phyloP scores from a whole-genome alignment of 2,888 invertebrate species.

The Achlya flavicornis region DNA sequence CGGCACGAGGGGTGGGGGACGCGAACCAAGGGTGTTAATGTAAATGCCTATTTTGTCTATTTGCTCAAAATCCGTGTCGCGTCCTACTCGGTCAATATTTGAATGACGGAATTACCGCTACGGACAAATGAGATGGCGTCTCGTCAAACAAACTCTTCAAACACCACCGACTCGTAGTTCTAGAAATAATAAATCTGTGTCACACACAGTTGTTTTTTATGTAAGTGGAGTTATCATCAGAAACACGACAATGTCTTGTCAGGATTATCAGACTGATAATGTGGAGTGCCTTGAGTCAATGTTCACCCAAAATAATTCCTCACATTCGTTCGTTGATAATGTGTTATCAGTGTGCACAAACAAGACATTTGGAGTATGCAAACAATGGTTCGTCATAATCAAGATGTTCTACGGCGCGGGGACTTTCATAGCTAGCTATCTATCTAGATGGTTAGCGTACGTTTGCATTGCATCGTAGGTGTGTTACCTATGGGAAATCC shows the following conservation, averaged over 20 bases:
- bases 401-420: conserved; percentile 56
- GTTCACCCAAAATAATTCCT: conserved; percentile 75
- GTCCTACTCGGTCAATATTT: conserved; percentile 80
- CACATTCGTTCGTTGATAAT: conserved; percentile 66
- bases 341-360: conserved; percentile 67
- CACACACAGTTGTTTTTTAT: conserved; percentile 40
- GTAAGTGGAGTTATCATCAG: conserved; percentile 48
- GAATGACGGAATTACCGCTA: conserved; percentile 78
- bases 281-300: conserved; percentile 71
- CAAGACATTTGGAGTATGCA: conserved; percentile 76
- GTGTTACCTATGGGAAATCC: background rate
- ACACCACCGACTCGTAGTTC: conserved; percentile 36
- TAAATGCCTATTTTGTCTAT: conserved; percentile 78
- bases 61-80: conserved; percentile 81
- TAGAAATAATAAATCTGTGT: conserved; percentile 47
- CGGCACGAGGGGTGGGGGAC: conserved; percentile 31
- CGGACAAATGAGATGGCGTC: conserved; percentile 72
- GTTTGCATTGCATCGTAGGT: background rate
- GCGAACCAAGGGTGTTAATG: conserved; percentile 64
- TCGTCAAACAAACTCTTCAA: conserved; percentile 61
- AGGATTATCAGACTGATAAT: conserved; percentile 66
- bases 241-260: conserved; percentile 48
- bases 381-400: conserved; percentile 72
- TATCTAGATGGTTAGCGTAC: background rate
- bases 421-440: background rate